Percentiles rank a stretch among this genome's conserved stretches.
Conservation (phyloP, 1,140 invertebrate species). For the Pseudomyrmex sp. region DNA sequence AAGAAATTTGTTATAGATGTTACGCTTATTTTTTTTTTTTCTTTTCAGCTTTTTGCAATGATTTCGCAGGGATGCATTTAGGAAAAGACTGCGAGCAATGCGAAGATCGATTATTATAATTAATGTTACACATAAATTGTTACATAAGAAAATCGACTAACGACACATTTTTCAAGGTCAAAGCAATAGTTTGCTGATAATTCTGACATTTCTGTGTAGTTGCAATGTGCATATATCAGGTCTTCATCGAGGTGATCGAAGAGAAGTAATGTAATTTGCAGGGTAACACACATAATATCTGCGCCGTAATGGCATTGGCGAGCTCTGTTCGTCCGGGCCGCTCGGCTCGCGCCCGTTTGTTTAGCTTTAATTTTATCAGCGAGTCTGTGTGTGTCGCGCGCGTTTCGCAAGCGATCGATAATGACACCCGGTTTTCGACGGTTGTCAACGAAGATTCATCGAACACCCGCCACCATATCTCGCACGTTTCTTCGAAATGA, state of each 20-base stretch:
- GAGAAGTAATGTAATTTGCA: conserved; percentile 1
- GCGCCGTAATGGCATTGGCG: background rate
- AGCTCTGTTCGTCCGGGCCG: background rate
- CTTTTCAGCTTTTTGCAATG: background rate
- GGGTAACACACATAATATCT: background rate
- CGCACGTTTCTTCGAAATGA: background rate
- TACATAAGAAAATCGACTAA: too few species aligned
- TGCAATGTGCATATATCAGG: background rate
- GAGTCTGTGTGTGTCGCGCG: background rate
- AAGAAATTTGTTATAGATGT: background rate
- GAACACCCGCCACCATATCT: background rate
- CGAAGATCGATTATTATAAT: too few species aligned
- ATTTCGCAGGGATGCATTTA: background rate
- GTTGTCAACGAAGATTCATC: conserved; percentile 1
- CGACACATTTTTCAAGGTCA: too few species aligned
- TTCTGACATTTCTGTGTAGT: too few species aligned
- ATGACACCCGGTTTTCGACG: background rate
- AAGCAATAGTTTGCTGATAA: too few species aligned
- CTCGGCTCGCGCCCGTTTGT: background rate
- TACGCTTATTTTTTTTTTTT: background rate
- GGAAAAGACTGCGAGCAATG: too few species aligned
- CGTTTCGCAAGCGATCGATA: conserved; percentile 21
- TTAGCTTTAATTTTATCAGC: conserved; percentile 14
- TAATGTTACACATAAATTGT: too few species aligned
- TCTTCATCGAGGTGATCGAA: background rate